Base-by-base conservation (phyloP, 1,140 invertebrate species). In the Drosophila rufa region DNA sequence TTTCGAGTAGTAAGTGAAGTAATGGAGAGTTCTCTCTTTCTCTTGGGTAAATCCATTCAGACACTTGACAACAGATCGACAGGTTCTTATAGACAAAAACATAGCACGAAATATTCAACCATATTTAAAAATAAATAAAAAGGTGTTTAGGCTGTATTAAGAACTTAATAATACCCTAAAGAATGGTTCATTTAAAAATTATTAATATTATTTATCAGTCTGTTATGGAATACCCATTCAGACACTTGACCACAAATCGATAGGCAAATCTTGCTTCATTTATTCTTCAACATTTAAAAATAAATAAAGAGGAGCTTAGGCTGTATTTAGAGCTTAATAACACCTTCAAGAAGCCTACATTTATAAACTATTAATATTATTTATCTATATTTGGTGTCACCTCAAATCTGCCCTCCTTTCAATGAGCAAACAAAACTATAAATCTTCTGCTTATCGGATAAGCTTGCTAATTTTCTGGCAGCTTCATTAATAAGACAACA, bases 391-490 rank as follows among this genome's bases (percentile, higher is more conserved):
- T 19, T 36, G 19, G 50, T 36, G 30, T 36, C n/a, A 14, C 30
- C 3, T 4, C 9, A 53, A 53, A 53, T 38, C 7, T 55, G 51
- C 33, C 33, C 51, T 55, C 12, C 51, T 55, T 55, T 55, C 22
- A 22, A 22, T 55, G 38, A 38, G 17, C 51, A 22, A 55, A 36
- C 14, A 55, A 55, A 38, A 19, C 2, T 11, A 55, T 55, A 38
- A 55, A 38, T 55, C 51, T 38, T 38, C 33, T 22, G 12, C 0
- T 38, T 22, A 22, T 38, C 33, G 9, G 17, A 55, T 38, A 38
- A 55, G 14, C 12, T 55, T 22, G 17, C 7, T 53, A 53, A 53
- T 36, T 53, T 36, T 19, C 5, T 22, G 51, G 1, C 51, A 38
- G 2, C 17, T 38, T 19, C 7, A 38, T 55, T 38, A 38, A 22